Percentiles rank a stretch among this genome's conserved stretches.
These are phyloP conservation scores for Drosophila kepulauana DNA, from an alignment of 1,140 invertebrate genomes.

Conservation along the genomic window DNA sequence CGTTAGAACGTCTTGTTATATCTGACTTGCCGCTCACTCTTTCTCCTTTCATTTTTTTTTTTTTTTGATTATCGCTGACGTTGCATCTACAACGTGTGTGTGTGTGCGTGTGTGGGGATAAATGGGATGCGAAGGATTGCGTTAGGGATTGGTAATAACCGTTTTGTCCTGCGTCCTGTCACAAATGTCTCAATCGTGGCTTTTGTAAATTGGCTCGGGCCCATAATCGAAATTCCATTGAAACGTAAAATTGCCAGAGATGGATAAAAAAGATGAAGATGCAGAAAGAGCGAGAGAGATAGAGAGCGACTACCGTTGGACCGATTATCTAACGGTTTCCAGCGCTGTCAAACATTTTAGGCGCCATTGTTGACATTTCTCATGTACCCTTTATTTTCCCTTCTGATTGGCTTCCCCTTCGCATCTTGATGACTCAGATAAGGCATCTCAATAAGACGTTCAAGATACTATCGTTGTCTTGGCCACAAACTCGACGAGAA, in stretches of 20 bases:
- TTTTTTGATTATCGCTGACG: conserved; percentile 59
- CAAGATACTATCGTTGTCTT: conserved; percentile 35
- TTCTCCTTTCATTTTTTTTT: conserved; percentile 4
- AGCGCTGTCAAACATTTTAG: conserved; percentile 37
- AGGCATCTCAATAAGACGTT: conserved; percentile 52
- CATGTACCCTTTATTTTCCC: conserved; percentile 40
- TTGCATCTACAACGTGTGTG: conserved; percentile 45
- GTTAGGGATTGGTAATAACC: conserved; percentile 61
- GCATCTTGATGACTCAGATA: conserved; percentile 42
- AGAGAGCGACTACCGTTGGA: conserved; percentile 26
- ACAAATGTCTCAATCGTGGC: conserved; percentile 76
- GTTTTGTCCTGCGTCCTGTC: conserved; percentile 68
- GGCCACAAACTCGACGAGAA: conserved; percentile 32
- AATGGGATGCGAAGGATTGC: conserved; percentile 57
- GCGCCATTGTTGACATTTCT: conserved; percentile 61
- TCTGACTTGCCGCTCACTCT: conserved; percentile 9
- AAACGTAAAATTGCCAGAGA: conserved; percentile 72
- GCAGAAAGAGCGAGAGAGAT: neutral
- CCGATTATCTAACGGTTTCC: conserved; percentile 50
- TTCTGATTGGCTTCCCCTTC: conserved; percentile 36
- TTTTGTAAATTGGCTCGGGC: conserved; percentile 72
- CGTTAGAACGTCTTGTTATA: conserved; percentile 71
- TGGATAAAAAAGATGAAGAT: conserved; percentile 11
- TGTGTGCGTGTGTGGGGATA: conserved; percentile 16
- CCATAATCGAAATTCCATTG: conserved; percentile 78